Evolutionary conservation across 2,113 vertebrate genomes (phyloP), one percentile per base, ranked within the genome.

Genomic region (Poeciliopsis turrubarensis): DNA sequence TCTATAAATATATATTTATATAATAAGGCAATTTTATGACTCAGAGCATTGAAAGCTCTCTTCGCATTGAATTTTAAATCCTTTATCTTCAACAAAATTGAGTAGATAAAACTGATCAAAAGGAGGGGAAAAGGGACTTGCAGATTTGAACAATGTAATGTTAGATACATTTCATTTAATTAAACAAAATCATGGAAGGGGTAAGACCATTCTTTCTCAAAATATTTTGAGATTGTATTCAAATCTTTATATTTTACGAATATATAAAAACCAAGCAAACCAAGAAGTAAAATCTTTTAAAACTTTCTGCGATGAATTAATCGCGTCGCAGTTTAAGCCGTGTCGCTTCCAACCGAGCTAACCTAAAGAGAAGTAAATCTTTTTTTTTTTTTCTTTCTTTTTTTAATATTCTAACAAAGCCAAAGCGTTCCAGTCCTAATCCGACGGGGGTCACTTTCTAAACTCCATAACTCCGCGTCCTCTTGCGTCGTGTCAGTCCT

Each of bases 401-500:
- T n/a, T 15, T 13, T 4, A 15, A 73, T 30, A 44, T 69, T 25
- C 62, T 34, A 68, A 34, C 32, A 51, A 63, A 11, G 72, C n/a
- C 77, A 69, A 47, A 61, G 34, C 39, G 7, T 4, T 12, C 7
- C 75, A 4, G 30, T 68, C 75, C 71, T 77, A 77, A 83, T 37
- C 87, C 78, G 84, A 80, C 78, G 25, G 27, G 54, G 70, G 64
- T 41, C 78, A 13, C 34, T 60, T 12, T 75, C 73, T 67, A 77
- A 82, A 84, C 72, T 82, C 39, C 77, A 15, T 64, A 65, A 78
- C 77, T 81, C 31, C 12, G 22, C 78, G 71, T 65, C 77, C 80
- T 90, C 34, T 68, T 74, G 47, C 62, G 54, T 67, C 68, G 25
- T 63, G 86, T 89, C 78, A 30, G 73, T 92, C 82, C 78, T 78